phyloP scores from a whole-genome alignment of 2,888 invertebrate genomes.

The Choristoneura rosaceana region DNA sequence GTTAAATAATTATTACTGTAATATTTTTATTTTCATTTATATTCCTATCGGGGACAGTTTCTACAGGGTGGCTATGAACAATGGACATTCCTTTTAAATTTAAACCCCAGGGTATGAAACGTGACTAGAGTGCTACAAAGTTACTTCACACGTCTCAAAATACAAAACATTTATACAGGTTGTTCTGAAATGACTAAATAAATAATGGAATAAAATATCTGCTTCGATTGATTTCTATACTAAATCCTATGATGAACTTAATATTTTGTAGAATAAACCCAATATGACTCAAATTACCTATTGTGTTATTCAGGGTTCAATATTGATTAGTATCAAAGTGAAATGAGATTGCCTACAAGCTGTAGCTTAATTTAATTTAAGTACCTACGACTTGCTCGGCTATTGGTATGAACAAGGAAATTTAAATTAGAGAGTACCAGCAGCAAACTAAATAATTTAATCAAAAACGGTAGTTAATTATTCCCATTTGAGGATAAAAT shows the following conservation, averaged over 20 bases:
- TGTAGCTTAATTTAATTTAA: constrained; percentile 7
- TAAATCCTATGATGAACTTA: too few species aligned
- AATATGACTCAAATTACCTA: too few species aligned
- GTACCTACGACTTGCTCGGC: neutral
- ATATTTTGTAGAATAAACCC: too few species aligned
- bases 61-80: neutral
- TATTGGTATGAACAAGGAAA: constrained; percentile 5
- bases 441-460: constrained; percentile 33
- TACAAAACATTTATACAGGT: neutral
- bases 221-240: too few species aligned
- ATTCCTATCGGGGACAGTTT: neutral
- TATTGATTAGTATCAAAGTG: neutral
- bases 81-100: neutral
- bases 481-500: constrained; percentile 30
- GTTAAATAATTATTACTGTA: too few species aligned
- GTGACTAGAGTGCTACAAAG: neutral
- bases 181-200: neutral
- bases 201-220: neutral
- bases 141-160: neutral
- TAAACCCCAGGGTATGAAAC: neutral
- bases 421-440: constrained; percentile 16
- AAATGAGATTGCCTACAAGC: neutral
- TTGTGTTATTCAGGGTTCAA: neutral
- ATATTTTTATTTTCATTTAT: neutral
- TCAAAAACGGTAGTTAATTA: constrained; percentile 34